Evolutionary conservation across 2,113 vertebrate genomes (phyloP), one percentile per base, ranked within the genome.

Genomic region (Phylloscopus whistleri): DNA sequence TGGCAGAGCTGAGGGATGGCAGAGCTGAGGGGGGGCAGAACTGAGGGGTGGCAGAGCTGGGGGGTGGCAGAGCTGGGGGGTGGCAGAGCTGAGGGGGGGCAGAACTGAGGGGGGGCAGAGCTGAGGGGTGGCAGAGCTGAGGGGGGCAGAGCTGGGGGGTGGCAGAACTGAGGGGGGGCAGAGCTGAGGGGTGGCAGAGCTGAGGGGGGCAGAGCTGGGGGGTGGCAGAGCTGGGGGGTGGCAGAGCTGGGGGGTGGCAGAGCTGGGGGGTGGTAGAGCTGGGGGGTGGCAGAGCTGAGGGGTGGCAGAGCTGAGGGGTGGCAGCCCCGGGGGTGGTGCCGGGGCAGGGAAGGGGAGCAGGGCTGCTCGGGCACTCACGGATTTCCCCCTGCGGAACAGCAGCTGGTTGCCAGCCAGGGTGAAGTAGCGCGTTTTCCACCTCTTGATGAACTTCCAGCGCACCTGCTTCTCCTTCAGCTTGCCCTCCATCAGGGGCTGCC

Each of bases 391-490:
- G 20, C 98, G 97, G 97, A 99, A 99, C 39, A 99, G 98, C 62
- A 99, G 98, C 96, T 99, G 99, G 96, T 99, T 99, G 67, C 99
- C 99, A 31, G 99, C 99, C 97, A 99, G 96, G 2, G 99, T 99
- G 96, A 99, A 99, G 96, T 99, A 99, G 11, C 99, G 99, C 1
- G 99, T 99, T 94, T 99, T 99, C 99, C 99, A 99, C 92, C 99
- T 98, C 90, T 99, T 99, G 97, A 99, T 99, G 84, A 99, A 99
- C 97, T 99, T 99, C 99, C 99, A 99, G 74, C 98, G 97, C 43
- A 99, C 98, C 96, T 99, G 99, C 92, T 99, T 99, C 97, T 99
- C 99, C 94, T 99, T 99, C 58, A 99, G 98, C 96, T 98, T 99
- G 69, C 99, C 99, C 97, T 99, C 99, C 2, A 99, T 99, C 93